phyloP scores from a whole-genome alignment of 2,888 invertebrate genomes.

The Agrochola lota region DNA sequence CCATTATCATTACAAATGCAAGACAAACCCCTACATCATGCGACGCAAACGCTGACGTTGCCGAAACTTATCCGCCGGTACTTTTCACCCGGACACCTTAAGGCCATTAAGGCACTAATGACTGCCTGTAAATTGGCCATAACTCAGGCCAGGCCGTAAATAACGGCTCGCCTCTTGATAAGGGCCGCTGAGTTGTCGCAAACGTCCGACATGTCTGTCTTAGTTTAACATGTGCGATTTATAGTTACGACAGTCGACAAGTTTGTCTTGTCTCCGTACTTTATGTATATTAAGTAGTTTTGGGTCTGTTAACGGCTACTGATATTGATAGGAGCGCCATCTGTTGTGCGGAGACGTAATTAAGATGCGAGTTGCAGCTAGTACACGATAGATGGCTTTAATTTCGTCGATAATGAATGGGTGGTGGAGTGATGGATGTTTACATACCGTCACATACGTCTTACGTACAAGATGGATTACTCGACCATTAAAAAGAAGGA shows the following conservation, averaged over 20 bases:
- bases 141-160: slow-evolving; percentile 88
- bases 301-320: slow-evolving; percentile 64
- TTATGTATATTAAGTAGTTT: slow-evolving; percentile 69
- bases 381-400: slow-evolving; percentile 62
- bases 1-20: slow-evolving; percentile 68
- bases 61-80: slow-evolving; percentile 83
- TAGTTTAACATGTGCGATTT: slow-evolving; percentile 87
- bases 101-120: slow-evolving; percentile 89
- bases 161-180: slow-evolving; percentile 87
- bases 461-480: slow-evolving; percentile 7
- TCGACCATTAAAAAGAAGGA: no score
- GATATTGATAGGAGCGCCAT: slow-evolving; percentile 68
- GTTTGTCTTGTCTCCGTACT: slow-evolving; percentile 61
- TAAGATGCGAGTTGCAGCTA: slow-evolving; percentile 57
- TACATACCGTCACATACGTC: neutral
- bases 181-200: slow-evolving; percentile 89
- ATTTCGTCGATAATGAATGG: slow-evolving; percentile 56
- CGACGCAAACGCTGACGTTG: slow-evolving; percentile 79
- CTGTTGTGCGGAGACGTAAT: slow-evolving; percentile 63
- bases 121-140: slow-evolving; percentile 90
- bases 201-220: slow-evolving; percentile 86
- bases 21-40: slow-evolving; percentile 73
- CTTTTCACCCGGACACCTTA: slow-evolving; percentile 88
- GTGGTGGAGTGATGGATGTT: slow-evolving; percentile 28
- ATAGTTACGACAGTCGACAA: slow-evolving; percentile 72